Base-by-base conservation (phyloP, 2,797 vertebrate genomes). In the Eidolon dupreanum region DNA sequence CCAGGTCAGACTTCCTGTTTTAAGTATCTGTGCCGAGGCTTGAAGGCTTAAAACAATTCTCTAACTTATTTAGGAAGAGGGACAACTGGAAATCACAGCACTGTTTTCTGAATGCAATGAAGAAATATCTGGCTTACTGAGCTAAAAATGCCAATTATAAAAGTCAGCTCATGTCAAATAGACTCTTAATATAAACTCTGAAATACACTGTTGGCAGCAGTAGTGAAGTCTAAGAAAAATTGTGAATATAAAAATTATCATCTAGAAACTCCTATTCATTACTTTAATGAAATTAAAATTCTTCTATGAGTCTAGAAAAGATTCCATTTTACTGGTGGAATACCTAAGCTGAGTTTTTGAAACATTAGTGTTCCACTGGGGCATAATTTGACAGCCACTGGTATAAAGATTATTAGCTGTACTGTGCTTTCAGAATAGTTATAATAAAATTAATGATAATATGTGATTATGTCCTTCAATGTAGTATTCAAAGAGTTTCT, bases 11-110 rank as follows among this genome's bases (percentile, higher is more conserved):
- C 20, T 61, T 57, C 22, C 75, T 49, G 46, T 26, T 81, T 83
- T 86, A 46, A 53, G 31, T 74, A 26, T 90, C 82, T 33, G 22
- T n/a, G 68, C 17, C 16, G 53, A 93, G 8, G 20, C 17, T 81
- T 70, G n/a, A 66, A 70, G 28, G 12, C 75, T 90, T 93, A 73
- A 85, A 88, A 63, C 46, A 70, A 73, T 89, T 86, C 53, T 95
- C 57, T 51, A 74, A 88, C n/a, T 93, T 95, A 91, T 79, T 79
- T 77, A 93, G 57, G 68, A 83, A 83, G 68, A 8, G 1, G 8
- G 93, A 77, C 43, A 92, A 65, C 13, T 74, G 24, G 46, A 94
- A 95, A 84, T 61, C 13, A 77, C 0, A 17, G 31, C 31, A 24
- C 19, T 43, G 77, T 74, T 65, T 43, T 19, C 51, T 36, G 9